Evolutionary conservation across 2,797 vertebrate species (phyloP).

Genomic region (Etheostoma nigrum): DNA sequence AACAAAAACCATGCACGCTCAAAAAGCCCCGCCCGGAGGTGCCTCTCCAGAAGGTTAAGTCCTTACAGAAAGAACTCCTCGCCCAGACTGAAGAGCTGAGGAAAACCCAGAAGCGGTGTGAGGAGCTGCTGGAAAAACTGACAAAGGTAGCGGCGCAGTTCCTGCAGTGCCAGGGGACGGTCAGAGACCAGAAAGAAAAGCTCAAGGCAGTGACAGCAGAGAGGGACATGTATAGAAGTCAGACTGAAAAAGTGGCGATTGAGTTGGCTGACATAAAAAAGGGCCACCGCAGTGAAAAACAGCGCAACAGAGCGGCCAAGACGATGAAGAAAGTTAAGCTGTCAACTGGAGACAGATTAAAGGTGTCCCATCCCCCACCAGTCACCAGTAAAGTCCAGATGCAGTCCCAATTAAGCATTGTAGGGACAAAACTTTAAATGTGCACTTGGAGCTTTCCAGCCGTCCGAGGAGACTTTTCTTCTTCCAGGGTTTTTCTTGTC

Average conservation of each 20-base stretch:
- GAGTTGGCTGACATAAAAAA: background rate
- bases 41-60: background rate
- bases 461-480: too few relatives aligned
- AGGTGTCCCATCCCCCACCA: background rate
- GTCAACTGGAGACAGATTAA: background rate
- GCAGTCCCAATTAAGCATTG: background rate
- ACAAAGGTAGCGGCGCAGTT: background rate
- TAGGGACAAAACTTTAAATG: background rate
- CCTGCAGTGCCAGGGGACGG: background rate
- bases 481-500: too few relatives aligned
- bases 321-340: background rate
- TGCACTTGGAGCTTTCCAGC: background rate
- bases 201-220: background rate
- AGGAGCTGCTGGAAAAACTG: constrained; percentile 25
- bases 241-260: background rate
- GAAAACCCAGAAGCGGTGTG: background rate
- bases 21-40: background rate
- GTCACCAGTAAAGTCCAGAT: background rate
- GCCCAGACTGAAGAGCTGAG: constrained; percentile 12
- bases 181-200: constrained; percentile 1
- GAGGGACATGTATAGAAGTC: constrained; percentile 7
- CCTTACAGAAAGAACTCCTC: constrained; percentile 25
- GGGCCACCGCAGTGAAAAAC: background rate
- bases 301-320: background rate
- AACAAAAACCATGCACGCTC: rapidly evolving